These are phyloP conservation scores for Lophura nycthemera DNA, from an alignment of 2,113 vertebrate species.

Conservation along the genomic window DNA sequence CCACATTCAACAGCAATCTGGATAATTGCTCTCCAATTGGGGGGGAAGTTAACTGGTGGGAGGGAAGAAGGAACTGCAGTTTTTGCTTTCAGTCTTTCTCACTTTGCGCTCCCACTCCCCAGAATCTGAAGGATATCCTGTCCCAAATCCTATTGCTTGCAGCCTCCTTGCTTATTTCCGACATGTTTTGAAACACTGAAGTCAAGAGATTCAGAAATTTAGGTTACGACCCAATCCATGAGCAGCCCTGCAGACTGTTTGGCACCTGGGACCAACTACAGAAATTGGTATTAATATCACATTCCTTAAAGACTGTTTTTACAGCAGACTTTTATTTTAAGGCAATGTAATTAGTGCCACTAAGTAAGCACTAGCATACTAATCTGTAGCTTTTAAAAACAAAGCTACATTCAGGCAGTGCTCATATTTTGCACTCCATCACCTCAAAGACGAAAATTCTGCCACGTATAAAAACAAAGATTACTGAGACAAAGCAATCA, in stretches of 20 bases:
- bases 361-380: not conserved
- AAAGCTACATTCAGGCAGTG: not conserved
- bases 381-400: not conserved
- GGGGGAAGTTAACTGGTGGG: not conserved
- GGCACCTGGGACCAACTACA: not conserved
- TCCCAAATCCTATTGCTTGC: not conserved
- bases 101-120: not conserved
- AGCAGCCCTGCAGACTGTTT: not conserved
- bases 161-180: not conserved
- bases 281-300: slow-evolving; percentile 15
- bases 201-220: not conserved
- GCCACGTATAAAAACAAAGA: not conserved
- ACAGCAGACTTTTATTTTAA: slow-evolving; percentile 32
- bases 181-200: not conserved
- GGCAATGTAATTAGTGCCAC: slow-evolving; percentile 22
- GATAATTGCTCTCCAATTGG: not conserved
- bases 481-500: not conserved
- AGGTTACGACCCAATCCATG: not conserved
- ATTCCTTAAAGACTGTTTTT: slow-evolving; percentile 3
- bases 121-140: not conserved
- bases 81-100: not conserved
- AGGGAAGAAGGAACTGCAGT: not conserved
- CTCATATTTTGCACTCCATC: not conserved
- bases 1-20: not conserved
- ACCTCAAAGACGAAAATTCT: not conserved